Percentiles rank a stretch among this genome's conserved stretches.
Conservation (phyloP, 2,888 invertebrate genomes). For the Didymodactylos carnosus region DNA sequence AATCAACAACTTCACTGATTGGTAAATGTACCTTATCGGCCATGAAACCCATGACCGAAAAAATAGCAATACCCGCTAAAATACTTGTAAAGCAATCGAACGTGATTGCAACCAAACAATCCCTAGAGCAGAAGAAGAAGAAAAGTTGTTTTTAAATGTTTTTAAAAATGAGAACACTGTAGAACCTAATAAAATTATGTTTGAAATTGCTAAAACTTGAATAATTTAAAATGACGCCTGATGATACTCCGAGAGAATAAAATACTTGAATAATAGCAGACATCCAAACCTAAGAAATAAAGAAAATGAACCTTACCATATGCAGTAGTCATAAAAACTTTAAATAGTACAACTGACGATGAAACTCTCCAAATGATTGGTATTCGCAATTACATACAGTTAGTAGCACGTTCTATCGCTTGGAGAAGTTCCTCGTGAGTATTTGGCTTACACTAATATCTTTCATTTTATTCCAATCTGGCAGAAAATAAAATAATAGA, state of each 20-base stretch:
- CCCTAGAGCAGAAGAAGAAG: slow-evolving; percentile 19
- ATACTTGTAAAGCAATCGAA: slow-evolving; percentile 16
- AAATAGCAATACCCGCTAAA: slow-evolving; percentile 30
- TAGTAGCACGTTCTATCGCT: too few species aligned
- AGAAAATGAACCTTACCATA: too few species aligned
- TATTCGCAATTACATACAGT: too few species aligned
- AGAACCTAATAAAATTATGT: slow-evolving; percentile 8
- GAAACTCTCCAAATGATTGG: too few species aligned
- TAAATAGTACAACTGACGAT: too few species aligned
- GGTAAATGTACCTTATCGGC: slow-evolving; percentile 23
- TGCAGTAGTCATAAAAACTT: neutral
- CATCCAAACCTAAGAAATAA: slow-evolving; percentile 6
- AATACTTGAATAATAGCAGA: slow-evolving; percentile 14
- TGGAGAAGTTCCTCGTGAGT: too few species aligned
- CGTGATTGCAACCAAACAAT: slow-evolving; percentile 24
- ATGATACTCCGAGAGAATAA: slow-evolving; percentile 10
- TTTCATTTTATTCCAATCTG: slow-evolving; percentile 4
- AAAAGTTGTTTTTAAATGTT: neutral
- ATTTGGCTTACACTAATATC: neutral
- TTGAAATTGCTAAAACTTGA: slow-evolving; percentile 13
- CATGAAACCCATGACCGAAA: slow-evolving; percentile 33
- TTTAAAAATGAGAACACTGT: neutral
- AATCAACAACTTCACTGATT: slow-evolving; percentile 27
- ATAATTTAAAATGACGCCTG: slow-evolving; percentile 6
- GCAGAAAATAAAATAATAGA: slow-evolving; percentile 2